These are phyloP conservation scores for Petrocephalus sullivani DNA, from an alignment of 2,797 vertebrate genomes.

Conservation along the genomic window DNA sequence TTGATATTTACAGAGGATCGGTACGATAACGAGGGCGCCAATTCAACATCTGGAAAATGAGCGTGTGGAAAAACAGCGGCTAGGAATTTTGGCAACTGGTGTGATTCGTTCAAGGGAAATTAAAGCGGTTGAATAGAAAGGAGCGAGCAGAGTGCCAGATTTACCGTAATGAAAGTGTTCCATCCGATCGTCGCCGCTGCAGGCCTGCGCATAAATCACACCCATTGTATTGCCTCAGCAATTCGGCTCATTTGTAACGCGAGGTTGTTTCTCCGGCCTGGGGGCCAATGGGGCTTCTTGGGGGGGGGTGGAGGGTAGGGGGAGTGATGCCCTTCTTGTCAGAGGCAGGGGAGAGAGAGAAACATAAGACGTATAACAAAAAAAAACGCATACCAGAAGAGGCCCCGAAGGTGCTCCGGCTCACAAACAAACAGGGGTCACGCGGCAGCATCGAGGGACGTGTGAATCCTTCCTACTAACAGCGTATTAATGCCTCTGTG, in stretches of 20 bases:
- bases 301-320: background rate
- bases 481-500: background rate
- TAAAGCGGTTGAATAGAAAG: background rate
- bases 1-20: background rate
- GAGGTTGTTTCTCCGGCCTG: background rate
- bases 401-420: background rate
- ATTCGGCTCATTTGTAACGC: background rate
- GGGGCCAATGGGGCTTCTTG: background rate
- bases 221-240: conserved; percentile 25
- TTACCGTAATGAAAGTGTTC: background rate
- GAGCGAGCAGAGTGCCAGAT: background rate
- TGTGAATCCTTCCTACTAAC: background rate
- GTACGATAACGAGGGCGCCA: background rate
- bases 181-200: conserved; percentile 9
- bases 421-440: background rate
- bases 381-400: background rate
- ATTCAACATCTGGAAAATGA: conserved; percentile 11
- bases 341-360: background rate
- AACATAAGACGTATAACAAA: background rate
- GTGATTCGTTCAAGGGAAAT: conserved; percentile 3
- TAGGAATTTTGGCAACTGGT: background rate
- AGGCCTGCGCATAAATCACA: conserved; percentile 21
- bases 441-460: background rate
- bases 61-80: background rate
- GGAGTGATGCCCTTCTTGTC: background rate